Conservation (phyloP, 2,113 vertebrate species). For the Protomyctophum bolini region DNA sequence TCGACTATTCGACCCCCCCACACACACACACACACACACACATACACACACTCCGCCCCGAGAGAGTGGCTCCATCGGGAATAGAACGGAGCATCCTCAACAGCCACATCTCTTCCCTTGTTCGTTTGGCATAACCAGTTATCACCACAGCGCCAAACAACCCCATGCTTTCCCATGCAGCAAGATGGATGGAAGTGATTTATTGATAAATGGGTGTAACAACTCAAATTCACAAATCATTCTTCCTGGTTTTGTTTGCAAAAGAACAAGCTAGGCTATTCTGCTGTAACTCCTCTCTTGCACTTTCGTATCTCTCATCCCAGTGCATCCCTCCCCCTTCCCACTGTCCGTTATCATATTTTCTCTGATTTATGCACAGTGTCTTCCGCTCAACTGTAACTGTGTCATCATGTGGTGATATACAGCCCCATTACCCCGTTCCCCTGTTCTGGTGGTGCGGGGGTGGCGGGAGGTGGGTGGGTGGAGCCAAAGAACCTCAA, state of each 20-base stretch:
- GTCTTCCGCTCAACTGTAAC: constrained; percentile 32
- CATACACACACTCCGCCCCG: constrained; percentile 17
- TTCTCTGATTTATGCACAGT: constrained; percentile 44
- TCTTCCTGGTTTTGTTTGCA: background rate
- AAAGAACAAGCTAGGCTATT: background rate
- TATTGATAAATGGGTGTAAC: background rate
- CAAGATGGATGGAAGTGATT: background rate
- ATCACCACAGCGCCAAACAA: background rate
- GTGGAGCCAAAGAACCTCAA: constrained; percentile 19
- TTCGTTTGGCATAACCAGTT: no score
- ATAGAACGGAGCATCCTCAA: background rate
- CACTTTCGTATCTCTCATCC: background rate
- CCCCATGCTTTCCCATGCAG: background rate
- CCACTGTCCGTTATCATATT: constrained; percentile 32
- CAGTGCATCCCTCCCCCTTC: constrained; percentile 2
- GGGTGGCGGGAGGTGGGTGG: constrained; percentile 24
- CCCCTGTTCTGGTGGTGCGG: constrained; percentile 28
- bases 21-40: no score
- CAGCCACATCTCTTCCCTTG: no score
- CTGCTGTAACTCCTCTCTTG: background rate
- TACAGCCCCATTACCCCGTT: constrained; percentile 39
- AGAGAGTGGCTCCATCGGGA: constrained; percentile 11
- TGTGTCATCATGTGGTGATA: constrained; percentile 48
- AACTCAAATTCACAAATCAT: background rate
- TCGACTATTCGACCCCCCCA: no score